These are phyloP conservation scores for Blastobasis adustella DNA, from an alignment of 2,888 invertebrate genomes.

Conservation along the genomic window DNA sequence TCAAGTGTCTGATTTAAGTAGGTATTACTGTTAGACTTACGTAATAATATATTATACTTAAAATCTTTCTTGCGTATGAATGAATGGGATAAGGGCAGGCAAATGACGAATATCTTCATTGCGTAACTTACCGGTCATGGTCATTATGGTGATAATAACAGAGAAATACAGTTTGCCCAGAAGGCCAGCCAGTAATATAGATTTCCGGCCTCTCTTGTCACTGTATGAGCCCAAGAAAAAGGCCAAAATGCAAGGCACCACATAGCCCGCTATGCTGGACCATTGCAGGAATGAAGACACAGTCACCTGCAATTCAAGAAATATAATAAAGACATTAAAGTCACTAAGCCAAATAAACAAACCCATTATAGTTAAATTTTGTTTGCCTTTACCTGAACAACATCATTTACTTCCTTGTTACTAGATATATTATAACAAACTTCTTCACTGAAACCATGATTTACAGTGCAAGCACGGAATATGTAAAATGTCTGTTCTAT, in stretches of 20 bases:
- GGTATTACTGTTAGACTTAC: no score
- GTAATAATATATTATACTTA: no score
- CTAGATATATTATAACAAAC: slow-evolving; percentile 77
- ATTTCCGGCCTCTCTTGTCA: slow-evolving; percentile 84
- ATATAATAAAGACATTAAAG: background rate
- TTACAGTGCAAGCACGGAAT: slow-evolving; percentile 84
- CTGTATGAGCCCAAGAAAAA: slow-evolving; percentile 89
- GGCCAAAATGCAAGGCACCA: slow-evolving; percentile 84
- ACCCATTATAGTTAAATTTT: background rate
- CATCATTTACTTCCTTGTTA: slow-evolving; percentile 74
- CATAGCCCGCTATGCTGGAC: slow-evolving; percentile 83
- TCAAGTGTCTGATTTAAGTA: no score
- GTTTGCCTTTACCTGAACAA: slow-evolving; percentile 77
- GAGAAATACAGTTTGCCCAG: slow-evolving; percentile 85
- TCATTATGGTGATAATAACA: slow-evolving; percentile 82
- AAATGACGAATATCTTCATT: no score
- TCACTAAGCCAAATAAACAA: no score
- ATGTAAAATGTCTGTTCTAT: slow-evolving; percentile 87
- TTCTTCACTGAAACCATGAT: slow-evolving; percentile 79
- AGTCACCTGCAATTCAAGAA: slow-evolving; percentile 68
- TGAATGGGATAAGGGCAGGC: no score
- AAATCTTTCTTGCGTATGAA: no score
- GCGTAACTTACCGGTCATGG: slow-evolving; percentile 65
- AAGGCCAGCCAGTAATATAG: slow-evolving; percentile 82
- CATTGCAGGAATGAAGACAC: slow-evolving; percentile 85